These are phyloP conservation scores for Callopanchax toddi DNA, from an alignment of 2,113 vertebrate species.

Conservation along the genomic window DNA sequence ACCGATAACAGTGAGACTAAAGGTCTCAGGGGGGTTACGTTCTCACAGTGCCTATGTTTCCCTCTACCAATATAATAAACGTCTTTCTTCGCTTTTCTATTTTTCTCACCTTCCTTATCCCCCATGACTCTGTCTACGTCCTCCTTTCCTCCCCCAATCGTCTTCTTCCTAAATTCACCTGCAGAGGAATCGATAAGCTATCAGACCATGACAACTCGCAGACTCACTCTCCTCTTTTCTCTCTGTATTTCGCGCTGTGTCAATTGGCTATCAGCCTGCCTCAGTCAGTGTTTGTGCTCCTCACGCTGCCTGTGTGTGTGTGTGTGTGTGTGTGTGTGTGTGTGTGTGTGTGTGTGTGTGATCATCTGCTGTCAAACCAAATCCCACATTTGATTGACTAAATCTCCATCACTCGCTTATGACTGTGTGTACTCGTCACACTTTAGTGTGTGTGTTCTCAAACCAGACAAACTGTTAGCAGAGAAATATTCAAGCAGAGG, in stretches of 20 bases:
- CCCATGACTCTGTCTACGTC: slow-evolving; percentile 8
- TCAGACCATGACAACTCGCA: slow-evolving; percentile 43
- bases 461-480: slow-evolving; percentile 2
- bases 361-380: slow-evolving; percentile 26
- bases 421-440: slow-evolving; percentile 4
- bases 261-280: slow-evolving; percentile 6
- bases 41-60: not conserved
- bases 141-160: not conserved
- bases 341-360: not conserved
- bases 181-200: slow-evolving; percentile 62
- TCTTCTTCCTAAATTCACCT: slow-evolving; percentile 49
- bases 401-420: slow-evolving; percentile 37
- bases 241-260: slow-evolving; percentile 26
- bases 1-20: not conserved
- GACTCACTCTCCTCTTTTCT: slow-evolving; percentile 1
- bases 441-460: slow-evolving; percentile 19
- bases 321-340: not conserved
- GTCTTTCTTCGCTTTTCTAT: not conserved
- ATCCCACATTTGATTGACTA: slow-evolving; percentile 49
- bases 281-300: slow-evolving; percentile 22
- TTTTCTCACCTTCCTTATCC: slow-evolving; percentile 23
- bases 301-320: not conserved
- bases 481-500: not conserved
- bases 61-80: not conserved
- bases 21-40: slow-evolving; percentile 4